These are phyloP conservation scores for Lypha dubia DNA, from an alignment of 2,888 invertebrate genomes.

Conservation along the genomic window DNA sequence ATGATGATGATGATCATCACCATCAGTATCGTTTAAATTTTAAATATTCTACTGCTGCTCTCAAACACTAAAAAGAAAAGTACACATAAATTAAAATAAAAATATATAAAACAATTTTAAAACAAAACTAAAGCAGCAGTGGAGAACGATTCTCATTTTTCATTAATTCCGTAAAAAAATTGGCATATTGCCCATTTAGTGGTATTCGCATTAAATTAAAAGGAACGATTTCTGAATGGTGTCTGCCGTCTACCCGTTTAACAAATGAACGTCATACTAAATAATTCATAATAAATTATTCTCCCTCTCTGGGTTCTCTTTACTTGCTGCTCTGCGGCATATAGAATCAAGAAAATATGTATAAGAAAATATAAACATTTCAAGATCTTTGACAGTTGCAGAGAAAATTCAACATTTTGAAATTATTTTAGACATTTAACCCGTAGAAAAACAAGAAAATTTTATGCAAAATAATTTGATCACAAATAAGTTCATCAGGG, in stretches of 20 bases:
- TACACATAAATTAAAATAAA: constrained; percentile 12
- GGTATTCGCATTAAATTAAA: constrained; percentile 40
- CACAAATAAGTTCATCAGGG: background rate
- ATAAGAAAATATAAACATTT: constrained; percentile 40
- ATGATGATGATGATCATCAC: constrained; percentile 4
- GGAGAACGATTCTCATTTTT: constrained; percentile 54
- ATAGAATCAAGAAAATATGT: constrained; percentile 24
- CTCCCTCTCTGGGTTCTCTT: constrained; percentile 16
- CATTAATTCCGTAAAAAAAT: constrained; percentile 45
- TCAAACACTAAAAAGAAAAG: constrained; percentile 42
- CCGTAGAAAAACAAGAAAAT: background rate
- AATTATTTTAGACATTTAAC: constrained; percentile 45
- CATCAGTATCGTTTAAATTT: constrained; percentile 30
- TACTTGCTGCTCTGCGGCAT: constrained; percentile 7
- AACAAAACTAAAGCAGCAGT: background rate
- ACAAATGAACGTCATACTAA: constrained; percentile 16
- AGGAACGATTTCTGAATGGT: constrained; percentile 57
- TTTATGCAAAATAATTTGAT: background rate
- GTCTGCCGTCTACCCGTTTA: constrained; percentile 42
- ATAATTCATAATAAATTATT: constrained; percentile 51
- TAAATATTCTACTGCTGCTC: constrained; percentile 35
- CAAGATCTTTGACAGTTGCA: constrained; percentile 49
- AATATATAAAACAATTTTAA: background rate
- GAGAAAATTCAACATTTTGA: constrained; percentile 11
- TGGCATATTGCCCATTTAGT: constrained; percentile 65